phyloP scores from a whole-genome alignment of 2,113 vertebrate species.

The Spea bombifrons region DNA sequence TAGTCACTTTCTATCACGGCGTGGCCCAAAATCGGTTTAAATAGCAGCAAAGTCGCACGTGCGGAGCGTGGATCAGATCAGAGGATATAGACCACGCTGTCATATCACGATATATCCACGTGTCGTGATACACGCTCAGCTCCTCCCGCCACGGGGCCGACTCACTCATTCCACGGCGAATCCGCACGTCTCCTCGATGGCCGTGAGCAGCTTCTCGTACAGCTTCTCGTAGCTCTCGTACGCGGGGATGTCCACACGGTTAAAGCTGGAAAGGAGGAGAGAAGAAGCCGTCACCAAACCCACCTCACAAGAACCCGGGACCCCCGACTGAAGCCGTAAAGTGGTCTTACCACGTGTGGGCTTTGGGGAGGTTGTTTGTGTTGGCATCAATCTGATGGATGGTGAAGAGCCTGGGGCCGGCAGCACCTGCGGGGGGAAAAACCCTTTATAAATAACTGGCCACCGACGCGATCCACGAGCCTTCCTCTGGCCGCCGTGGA shows the following conservation, averaged over 20 bases:
- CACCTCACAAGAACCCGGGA: not conserved
- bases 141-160: conserved; percentile 70
- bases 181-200: conserved; percentile 98
- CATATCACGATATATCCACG: not conserved
- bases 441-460: not conserved
- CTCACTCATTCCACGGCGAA: conserved; percentile 91
- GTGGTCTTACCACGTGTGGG: conserved; percentile 88
- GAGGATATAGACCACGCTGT: conserved; percentile 17
- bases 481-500: not conserved
- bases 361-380: conserved; percentile 94
- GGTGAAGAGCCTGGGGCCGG: conserved; percentile 92
- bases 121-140: conserved; percentile 54
- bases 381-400: conserved; percentile 98
- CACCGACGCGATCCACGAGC: too few relatives aligned
- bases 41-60: conserved; percentile 80
- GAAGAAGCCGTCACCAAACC: not conserved
- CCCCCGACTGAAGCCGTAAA: too few relatives aligned
- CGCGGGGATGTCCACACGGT: conserved; percentile 97
- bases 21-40: conserved; percentile 78
- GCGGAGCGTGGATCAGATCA: conserved; percentile 54
- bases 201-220: conserved; percentile 97
- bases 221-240: conserved; percentile 97
- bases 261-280: conserved; percentile 75
- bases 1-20: conserved; percentile 77
- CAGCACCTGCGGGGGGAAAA: conserved; percentile 74